Evolutionary conservation across 2,113 vertebrate genomes (phyloP).

Genomic region (Forbesichthys agassizii): DNA sequence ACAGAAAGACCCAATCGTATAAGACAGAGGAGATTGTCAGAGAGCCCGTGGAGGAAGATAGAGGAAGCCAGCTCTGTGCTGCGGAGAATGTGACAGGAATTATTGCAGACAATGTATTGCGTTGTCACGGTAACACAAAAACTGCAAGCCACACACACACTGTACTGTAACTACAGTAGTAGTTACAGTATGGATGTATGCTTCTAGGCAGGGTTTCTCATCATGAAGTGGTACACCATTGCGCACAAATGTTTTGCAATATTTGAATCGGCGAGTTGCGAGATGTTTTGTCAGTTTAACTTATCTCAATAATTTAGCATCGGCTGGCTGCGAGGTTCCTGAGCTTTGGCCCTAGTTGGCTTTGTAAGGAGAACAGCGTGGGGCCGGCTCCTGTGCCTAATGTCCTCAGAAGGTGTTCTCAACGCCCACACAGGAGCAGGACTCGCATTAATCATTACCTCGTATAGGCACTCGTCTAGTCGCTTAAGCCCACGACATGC

Average conservation of each 20-base stretch:
- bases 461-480: too few species aligned
- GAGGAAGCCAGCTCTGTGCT: conserved; percentile 57
- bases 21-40: conserved; percentile 44
- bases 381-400: conserved; percentile 9
- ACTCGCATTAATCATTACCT: conserved; percentile 9
- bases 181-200: conserved; percentile 8
- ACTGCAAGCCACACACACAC: conserved; percentile 14
- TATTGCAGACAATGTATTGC: conserved; percentile 46
- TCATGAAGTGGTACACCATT: background rate
- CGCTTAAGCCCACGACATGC: too few species aligned
- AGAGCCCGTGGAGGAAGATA: conserved; percentile 39
- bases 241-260: too few species aligned
- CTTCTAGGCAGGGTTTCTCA: background rate
- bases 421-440: conserved; percentile 22
- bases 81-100: conserved; percentile 48
- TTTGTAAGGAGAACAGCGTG: background rate
- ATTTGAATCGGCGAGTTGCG: too few species aligned
- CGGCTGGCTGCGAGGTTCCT: too few species aligned
- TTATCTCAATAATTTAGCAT: too few species aligned
- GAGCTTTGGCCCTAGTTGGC: too few species aligned
- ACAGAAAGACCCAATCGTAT: conserved; percentile 53
- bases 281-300: too few species aligned
- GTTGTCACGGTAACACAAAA: conserved; percentile 68
- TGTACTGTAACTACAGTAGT: background rate
- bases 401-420: conserved; percentile 28